These are phyloP conservation scores for Drosophila robusta DNA, from an alignment of 2,888 invertebrate species.

Conservation along the genomic window DNA sequence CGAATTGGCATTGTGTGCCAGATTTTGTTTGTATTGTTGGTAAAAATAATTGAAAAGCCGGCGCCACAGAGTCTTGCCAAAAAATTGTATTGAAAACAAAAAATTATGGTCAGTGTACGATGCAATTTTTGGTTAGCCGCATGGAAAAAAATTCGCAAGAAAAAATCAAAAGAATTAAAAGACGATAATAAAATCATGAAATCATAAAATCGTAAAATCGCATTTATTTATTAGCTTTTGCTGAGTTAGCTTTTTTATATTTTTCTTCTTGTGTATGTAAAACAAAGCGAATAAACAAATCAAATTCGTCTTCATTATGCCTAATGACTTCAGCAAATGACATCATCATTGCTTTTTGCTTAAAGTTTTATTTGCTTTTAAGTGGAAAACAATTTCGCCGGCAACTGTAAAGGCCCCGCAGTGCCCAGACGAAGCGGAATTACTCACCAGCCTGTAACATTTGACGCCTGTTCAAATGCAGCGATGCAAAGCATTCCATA, in stretches of 20 bases:
- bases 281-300: slow-evolving; percentile 57
- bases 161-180: slow-evolving; percentile 6
- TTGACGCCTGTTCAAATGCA: slow-evolving; percentile 64
- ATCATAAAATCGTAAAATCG: not conserved
- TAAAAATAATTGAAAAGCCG: slow-evolving; percentile 55
- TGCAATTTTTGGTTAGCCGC: slow-evolving; percentile 25
- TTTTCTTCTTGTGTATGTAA: slow-evolving; percentile 16
- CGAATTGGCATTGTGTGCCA: slow-evolving; percentile 58
- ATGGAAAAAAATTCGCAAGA: slow-evolving; percentile 6
- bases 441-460: slow-evolving; percentile 24
- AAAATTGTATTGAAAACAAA: slow-evolving; percentile 45
- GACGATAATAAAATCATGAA: not conserved
- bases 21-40: slow-evolving; percentile 48
- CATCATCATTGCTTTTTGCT: slow-evolving; percentile 53
- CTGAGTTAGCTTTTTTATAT: not conserved
- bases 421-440: slow-evolving; percentile 1
- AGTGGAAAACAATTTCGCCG: slow-evolving; percentile 28
- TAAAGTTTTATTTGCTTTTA: slow-evolving; percentile 28
- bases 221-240: slow-evolving; percentile 20
- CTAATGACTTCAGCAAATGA: slow-evolving; percentile 59
- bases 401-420: slow-evolving; percentile 2
- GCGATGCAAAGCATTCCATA: slow-evolving; percentile 62
- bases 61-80: slow-evolving; percentile 75
- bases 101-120: slow-evolving; percentile 44
- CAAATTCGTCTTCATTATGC: slow-evolving; percentile 70